These are phyloP conservation scores for Antedon mediterranea DNA, from an alignment of 53 echinoderm and acorn worm species.

Conservation along the genomic window DNA sequence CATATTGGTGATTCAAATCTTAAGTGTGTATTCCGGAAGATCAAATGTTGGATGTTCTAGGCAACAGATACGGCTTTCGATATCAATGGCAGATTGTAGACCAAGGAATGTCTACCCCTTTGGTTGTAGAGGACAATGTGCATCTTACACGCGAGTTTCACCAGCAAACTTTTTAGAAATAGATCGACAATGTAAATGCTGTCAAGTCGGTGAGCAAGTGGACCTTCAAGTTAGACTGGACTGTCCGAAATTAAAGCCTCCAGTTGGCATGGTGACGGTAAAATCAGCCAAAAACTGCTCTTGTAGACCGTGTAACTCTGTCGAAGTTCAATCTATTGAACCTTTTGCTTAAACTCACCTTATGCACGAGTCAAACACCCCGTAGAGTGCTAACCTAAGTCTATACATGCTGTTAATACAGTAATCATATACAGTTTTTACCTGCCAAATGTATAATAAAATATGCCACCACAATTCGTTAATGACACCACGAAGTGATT, in stretches of 20 bases:
- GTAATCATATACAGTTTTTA: too few relatives aligned
- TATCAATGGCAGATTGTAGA: constrained; percentile 21
- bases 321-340: constrained; percentile 1
- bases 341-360: background rate
- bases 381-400: background rate
- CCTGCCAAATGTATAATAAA: too few relatives aligned
- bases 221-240: constrained; percentile 12
- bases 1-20: background rate
- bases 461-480: too few relatives aligned
- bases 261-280: constrained; percentile 13
- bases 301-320: constrained; percentile 40
- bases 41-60: background rate
- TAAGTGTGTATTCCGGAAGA: background rate
- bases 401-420: too few relatives aligned
- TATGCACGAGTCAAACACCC: background rate
- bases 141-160: constrained; percentile 51
- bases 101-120: constrained; percentile 8
- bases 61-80: background rate
- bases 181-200: constrained; percentile 56
- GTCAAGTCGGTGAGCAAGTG: constrained; percentile 33
- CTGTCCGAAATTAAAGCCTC: constrained; percentile 21
- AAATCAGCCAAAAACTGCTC: constrained; percentile 23
- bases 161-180: constrained; percentile 48
- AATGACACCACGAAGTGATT: too few relatives aligned
- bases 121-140: constrained; percentile 47